Conservation (phyloP, 2,113 vertebrate genomes). For the Labeo rohita region DNA sequence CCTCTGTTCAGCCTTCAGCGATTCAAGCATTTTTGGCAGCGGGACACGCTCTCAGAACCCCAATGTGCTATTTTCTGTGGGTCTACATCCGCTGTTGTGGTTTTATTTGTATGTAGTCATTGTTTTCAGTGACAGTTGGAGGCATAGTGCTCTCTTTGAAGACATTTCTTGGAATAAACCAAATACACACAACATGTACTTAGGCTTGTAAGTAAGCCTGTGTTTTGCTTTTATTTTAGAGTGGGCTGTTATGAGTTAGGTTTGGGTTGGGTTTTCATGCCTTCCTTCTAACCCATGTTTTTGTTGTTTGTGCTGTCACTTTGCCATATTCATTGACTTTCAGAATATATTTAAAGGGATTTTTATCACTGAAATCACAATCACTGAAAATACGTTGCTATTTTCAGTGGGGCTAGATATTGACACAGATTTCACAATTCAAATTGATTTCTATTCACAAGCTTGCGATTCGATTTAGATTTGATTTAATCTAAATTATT, state of each 20-base stretch:
- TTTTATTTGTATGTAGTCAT: not conserved
- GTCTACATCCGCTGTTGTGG: conserved; percentile 25
- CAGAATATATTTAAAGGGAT: not conserved
- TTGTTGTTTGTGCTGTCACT: not conserved
- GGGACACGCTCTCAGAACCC: not conserved
- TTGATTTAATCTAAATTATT: too few species aligned
- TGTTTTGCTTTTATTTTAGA: not conserved
- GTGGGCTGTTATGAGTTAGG: not conserved
- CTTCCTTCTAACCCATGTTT: not conserved
- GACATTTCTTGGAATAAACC: conserved; percentile 2
- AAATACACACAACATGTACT: not conserved
- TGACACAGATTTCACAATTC: too few species aligned
- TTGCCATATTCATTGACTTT: not conserved
- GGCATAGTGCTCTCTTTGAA: not conserved
- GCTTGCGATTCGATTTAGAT: too few species aligned
- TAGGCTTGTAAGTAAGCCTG: not conserved
- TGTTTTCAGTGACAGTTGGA: conserved; percentile 22
- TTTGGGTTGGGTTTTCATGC: not conserved
- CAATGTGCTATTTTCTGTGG: conserved; percentile 21
- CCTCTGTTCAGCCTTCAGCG: conserved; percentile 27
- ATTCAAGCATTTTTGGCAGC: conserved; percentile 27
- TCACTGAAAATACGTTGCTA: not conserved
- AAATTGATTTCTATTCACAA: too few species aligned
- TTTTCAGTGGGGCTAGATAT: too few species aligned
- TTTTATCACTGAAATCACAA: not conserved